Evolutionary conservation across 1,140 invertebrate genomes (phyloP), one percentile per base, ranked within the genome.

Genomic region (Oscheius sp.): DNA sequence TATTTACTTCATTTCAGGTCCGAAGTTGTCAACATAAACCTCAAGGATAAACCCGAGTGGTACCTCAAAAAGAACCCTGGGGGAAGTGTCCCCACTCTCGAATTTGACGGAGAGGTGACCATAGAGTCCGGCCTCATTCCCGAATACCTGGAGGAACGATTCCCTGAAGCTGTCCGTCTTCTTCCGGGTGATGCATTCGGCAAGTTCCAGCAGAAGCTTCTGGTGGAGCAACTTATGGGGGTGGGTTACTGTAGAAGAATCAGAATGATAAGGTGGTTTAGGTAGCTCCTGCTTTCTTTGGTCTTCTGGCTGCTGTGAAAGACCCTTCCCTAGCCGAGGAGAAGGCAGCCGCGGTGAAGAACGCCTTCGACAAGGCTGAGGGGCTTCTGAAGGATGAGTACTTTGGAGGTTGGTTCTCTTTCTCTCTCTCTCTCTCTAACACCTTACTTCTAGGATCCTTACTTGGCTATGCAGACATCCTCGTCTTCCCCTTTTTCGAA

Each of bases 111-210:
- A 49, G 42, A 69, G 55, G 65, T 42, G 58, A 45, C 38, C 38
- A 74, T 74, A 29, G 72, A 74, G 38, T 67, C 63, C 18, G 49
- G 31, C 23, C 13, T 59, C 2, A 65, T 74, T 59, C 72, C 72
- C 10, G 72, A 74, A 38, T 74, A 74, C 61, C 35, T 74, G 26
- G 72, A 74, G 46, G 72, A 67, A 31, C 20, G 46, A 3, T 74
- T 38, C 23, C 72, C 72, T 18, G 66, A 74, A 15, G 46, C 49
- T 32, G 0, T 18, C 23, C 46, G 63, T n/a, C 67, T 74, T 52
- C 72, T 74, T 45, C 72, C 72, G 4, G 35, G 20, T 32, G 72
- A 74, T 63, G 49, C 72, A 29, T 74, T 46, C 29, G 36, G 42
- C 23, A 74, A 62, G 35, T 68, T 67, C 31, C 32, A 61, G 34